A percentile compares a stretch with the other conserved stretches of the same genome.
Conservation (phyloP, 2,888 invertebrate genomes). For the Hecatera dysodea region DNA sequence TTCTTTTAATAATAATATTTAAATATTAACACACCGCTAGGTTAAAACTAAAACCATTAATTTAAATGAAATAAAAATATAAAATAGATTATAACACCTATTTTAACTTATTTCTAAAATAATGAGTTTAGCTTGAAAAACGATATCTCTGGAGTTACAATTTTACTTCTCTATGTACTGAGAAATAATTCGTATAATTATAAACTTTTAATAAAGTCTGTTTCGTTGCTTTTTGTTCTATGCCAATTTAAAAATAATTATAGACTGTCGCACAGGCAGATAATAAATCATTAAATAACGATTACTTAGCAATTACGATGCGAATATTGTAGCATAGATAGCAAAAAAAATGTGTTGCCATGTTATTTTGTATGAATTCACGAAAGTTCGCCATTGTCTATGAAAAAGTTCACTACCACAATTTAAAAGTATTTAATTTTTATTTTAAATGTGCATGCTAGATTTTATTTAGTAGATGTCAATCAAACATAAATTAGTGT, state of each 20-base stretch:
- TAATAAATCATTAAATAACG: conserved; percentile 7
- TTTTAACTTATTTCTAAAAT: conserved; percentile 17
- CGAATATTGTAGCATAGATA: neutral
- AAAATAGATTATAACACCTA: conserved; percentile 42
- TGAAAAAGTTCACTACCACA: no score
- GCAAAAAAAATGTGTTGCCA: neutral
- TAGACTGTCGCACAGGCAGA: neutral
- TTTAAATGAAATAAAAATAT: conserved; percentile 10
- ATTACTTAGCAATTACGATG: neutral
- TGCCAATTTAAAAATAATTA: neutral
- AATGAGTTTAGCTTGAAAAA: neutral
- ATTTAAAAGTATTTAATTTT: neutral
- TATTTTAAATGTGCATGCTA: neutral
- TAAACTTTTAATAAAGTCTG: conserved; percentile 2
- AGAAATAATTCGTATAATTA: conserved; percentile 18
- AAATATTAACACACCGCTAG: neutral
- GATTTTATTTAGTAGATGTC: neutral
- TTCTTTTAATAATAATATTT: neutral
- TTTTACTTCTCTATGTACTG: neutral
- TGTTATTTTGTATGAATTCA: no score
- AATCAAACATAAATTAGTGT: no score
- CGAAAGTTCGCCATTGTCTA: no score
- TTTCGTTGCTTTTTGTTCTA: neutral
- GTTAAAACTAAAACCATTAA: neutral
- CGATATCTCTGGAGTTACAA: neutral